Base-by-base conservation (phyloP, 1,140 invertebrate genomes). In the Oedothorax gibbosus region DNA sequence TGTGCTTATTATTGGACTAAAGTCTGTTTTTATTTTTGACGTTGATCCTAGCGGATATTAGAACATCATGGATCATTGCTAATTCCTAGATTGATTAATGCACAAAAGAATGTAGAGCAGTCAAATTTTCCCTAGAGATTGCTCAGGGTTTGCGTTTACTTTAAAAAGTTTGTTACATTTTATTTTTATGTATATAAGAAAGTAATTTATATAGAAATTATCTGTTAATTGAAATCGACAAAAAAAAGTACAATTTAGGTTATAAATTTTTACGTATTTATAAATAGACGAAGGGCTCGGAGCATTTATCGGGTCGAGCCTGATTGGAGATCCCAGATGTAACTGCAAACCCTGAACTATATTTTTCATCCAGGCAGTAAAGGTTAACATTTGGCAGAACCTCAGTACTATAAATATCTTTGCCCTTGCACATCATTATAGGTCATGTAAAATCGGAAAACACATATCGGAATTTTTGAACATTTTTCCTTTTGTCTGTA, bases 401-500 rank as follows among this genome's bases (percentile, higher is more conserved):
- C 81, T 84, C 51, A 50, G 64, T 62, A 77, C 60, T 71, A 57
- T 75, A 56, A 77, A 57, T 77, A 77, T 57, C 75, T 77, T 21
- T 11, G 69, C 56, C 53, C 75, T 54, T 77, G 83, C 83, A 85
- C 83, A 78, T 64, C 66, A 85, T 85, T 64, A 75, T 85, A 85
- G 75, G 49, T 77, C 64, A 78, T 71, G 65, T 77, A 71, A 85
- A 85, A 85, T 85, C 75, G 83, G 75, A 77, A 75, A 78, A 85
- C 83, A 85, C 83, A 85, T 85, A 85, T 85, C 83, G 83, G 66
- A 85, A 85, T 85, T 85, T 85, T 85, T 54, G 54, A 64, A 77
- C 64, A 77, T 78, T 85, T 77, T 85, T 85, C 72, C 83, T 69
- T 75, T 85, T 85, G 73, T 85, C 73, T 85, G 83, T 85, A 85